Conservation (phyloP, 2,888 invertebrate genomes). For the Zeuzera pyrina region DNA sequence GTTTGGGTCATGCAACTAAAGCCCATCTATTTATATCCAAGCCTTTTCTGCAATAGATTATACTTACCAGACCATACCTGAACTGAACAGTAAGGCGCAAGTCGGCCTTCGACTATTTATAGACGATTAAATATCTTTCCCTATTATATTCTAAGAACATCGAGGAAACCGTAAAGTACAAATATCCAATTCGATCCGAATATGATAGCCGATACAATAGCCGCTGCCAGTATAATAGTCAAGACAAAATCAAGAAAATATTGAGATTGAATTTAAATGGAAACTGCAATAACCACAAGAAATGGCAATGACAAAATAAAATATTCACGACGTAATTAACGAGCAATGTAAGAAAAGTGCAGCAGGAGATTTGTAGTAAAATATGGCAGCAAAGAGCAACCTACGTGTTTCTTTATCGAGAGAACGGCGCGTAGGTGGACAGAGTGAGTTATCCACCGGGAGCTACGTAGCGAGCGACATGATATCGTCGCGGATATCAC, state of each 20-base stretch:
- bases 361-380: conserved; percentile 25
- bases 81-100: conserved; percentile 23
- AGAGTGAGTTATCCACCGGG: conserved; percentile 33
- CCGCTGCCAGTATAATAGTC: too few species aligned
- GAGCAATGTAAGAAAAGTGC: conserved; percentile 10
- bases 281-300: too few species aligned
- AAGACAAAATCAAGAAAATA: too few species aligned
- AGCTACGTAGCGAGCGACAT: conserved; percentile 27
- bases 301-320: conserved; percentile 6
- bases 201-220: too few species aligned
- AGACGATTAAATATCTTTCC: conserved; percentile 20
- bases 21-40: conserved; percentile 56
- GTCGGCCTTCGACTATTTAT: conserved; percentile 41
- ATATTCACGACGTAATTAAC: conserved; percentile 17
- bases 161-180: neutral
- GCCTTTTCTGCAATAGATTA: conserved; percentile 43
- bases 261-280: too few species aligned
- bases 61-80: conserved; percentile 21
- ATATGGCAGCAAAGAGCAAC: conserved; percentile 19
- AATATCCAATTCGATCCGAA: neutral
- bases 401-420: conserved; percentile 24
- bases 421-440: conserved; percentile 52
- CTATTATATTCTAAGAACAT: conserved; percentile 12
- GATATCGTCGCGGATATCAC: conserved; percentile 30
- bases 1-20: conserved; percentile 65